A percentile compares a stretch with the other conserved stretches of the same genome.
Evolutionary conservation across 2,113 vertebrate species (phyloP).

Genomic region (Bubo scandiacus): DNA sequence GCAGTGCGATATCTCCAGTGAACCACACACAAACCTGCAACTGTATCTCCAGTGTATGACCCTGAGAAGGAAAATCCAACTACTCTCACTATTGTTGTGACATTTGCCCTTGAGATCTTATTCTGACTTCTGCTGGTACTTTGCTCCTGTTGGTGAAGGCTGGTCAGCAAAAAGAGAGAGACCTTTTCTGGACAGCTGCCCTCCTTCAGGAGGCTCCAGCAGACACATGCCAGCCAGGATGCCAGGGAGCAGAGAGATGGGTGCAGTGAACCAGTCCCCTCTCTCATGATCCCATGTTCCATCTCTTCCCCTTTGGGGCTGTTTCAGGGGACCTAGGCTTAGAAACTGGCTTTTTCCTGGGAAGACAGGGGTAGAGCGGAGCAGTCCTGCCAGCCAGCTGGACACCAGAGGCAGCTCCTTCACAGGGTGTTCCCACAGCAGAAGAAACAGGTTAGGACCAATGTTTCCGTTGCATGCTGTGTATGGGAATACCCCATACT

Average conservation of each 20-base stretch:
- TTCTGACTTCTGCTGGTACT: background rate
- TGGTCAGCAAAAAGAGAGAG: background rate
- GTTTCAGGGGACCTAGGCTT: background rate
- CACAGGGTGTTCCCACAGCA: background rate
- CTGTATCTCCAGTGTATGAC: background rate
- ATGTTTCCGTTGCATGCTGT: background rate
- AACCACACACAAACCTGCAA: background rate
- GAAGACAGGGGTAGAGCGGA: background rate
- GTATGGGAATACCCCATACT: background rate
- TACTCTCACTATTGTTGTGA: background rate
- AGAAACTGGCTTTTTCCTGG: background rate
- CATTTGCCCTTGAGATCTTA: background rate
- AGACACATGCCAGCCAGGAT: background rate
- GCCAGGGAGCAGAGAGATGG: background rate
- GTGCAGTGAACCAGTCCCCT: background rate
- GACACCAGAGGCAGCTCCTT: background rate
- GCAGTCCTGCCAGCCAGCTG: background rate
- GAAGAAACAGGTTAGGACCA: background rate
- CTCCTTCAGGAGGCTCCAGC: background rate
- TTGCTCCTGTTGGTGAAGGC: fast-evolving
- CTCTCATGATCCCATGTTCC: background rate
- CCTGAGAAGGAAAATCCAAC: background rate
- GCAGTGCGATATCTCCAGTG: background rate
- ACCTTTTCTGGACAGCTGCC: background rate
- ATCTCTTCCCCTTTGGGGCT: fast-evolving